phyloP scores from a whole-genome alignment of 2,888 invertebrate genomes.

The Lepidocyrtinus sp. region DNA sequence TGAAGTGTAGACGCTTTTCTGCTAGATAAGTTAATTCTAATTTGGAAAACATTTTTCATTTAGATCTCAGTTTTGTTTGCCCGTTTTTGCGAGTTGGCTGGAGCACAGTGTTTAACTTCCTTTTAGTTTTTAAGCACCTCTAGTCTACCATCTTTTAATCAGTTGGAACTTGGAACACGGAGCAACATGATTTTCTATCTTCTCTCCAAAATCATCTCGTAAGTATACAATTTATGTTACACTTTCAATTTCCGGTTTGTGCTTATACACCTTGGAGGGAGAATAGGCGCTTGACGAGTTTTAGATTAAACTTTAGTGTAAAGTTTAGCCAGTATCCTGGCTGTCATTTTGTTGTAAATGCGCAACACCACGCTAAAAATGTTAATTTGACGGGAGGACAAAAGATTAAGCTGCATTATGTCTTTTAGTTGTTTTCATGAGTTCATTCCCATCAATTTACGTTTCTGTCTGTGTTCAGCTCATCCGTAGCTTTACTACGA shows the following conservation, averaged over 20 bases:
- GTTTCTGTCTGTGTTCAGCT: no score
- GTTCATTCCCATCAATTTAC: no score
- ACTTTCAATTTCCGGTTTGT: neutral
- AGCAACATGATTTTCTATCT: constrained; percentile 65
- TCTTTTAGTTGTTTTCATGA: no score
- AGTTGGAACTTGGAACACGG: neutral
- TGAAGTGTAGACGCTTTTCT: no score
- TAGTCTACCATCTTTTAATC: neutral
- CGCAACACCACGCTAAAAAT: no score
- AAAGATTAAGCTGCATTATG: no score
- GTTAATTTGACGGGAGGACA: neutral
- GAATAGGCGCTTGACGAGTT: neutral
- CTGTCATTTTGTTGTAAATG: neutral
- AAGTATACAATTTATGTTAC: constrained; percentile 43
- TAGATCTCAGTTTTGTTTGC: no score
- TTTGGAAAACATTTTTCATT: no score
- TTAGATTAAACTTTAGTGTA: neutral
- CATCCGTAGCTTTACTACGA: no score
- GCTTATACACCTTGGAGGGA: neutral
- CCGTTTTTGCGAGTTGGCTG: no score
- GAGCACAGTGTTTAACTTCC: no score
- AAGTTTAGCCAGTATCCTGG: neutral
- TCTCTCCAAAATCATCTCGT: constrained; percentile 66
- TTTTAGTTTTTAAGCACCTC: neutral
- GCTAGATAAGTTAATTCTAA: no score